Base-by-base conservation (phyloP, 2,888 invertebrate species). In the Vannuccia rotundouncinata region DNA sequence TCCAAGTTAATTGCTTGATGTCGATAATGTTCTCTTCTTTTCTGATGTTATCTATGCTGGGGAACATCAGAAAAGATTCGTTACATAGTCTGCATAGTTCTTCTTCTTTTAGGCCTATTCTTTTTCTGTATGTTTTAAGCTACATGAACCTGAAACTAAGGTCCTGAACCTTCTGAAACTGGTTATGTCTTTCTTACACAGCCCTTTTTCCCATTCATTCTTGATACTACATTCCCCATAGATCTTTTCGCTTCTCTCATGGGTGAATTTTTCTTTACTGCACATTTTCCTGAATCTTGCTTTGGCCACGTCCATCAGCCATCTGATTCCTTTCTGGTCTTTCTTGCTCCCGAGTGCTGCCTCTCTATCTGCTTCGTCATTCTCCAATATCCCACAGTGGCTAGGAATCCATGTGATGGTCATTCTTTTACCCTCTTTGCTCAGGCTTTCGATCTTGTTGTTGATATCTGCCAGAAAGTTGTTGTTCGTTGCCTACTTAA, bases 371-470 rank as follows among this genome's bases (percentile, higher is more conserved):
- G 66, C 66, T 27, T 22, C 2, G 13, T 66, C 22, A 27, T 66
- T 66, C 22, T 27, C 66, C 13, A 13, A 22, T 27, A 66, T 27
- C 5, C 66, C 22, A 22, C 66, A 66, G 22, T 66, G 22, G 66
- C 66, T 66, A 5, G 66, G 66, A 22, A 66, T 66, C 66, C 66
- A 66, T 66, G 66, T 66, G n/a, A n/a, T n/a, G n/a, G 66, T 22
- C 25, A 2, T 66, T 66, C 66, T 66, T 22, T 22, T 27, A 66
- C 2, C 25, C 22, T n/a, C 22, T 66, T 66, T 2, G 25, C 66
- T 66, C n/a, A n/a, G n/a, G n/a, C n/a, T n/a, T n/a, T n/a, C n/a
- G n/a, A n/a, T n/a, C n/a, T n/a, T n/a, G n/a, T 66, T 66, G 22
- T 22, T 66, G 66, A 66, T 66, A 22, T n/a, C n/a, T n/a, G n/a